Evolutionary conservation across 92 coral and sea anemone species (phyloP).

Genomic region (Epizoanthus fatuus): DNA sequence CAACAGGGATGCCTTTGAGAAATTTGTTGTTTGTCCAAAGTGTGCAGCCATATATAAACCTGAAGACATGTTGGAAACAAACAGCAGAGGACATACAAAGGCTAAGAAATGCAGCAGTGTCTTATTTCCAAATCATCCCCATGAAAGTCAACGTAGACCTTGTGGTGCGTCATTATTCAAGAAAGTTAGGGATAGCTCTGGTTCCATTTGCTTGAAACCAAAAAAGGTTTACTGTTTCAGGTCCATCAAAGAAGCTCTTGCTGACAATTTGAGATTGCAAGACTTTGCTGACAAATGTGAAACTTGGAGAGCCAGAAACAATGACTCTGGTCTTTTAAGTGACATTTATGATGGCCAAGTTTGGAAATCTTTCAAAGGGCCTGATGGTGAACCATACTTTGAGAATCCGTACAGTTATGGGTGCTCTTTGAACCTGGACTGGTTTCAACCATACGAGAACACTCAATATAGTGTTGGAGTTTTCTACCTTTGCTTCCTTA

Average conservation of each 20-base stretch:
- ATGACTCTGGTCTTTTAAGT: constrained; percentile 32
- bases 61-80: constrained; percentile 24
- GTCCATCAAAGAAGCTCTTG: constrained; percentile 38
- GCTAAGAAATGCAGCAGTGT: constrained; percentile 38
- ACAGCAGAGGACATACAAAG: constrained; percentile 28
- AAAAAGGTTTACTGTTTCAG: constrained; percentile 54
- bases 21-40: constrained; percentile 48
- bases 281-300: constrained; percentile 60
- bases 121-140: constrained; percentile 39
- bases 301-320: constrained; percentile 17
- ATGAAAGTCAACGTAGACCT: constrained; percentile 12
- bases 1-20: constrained; percentile 39
- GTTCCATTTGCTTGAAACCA: constrained; percentile 15
- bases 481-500: constrained; percentile 36
- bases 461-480: constrained; percentile 48
- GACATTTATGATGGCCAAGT: constrained; percentile 49
- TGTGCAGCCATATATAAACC: constrained; percentile 36
- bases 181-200: neutral
- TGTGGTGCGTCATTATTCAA: constrained; percentile 42
- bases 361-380: constrained; percentile 30
- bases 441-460: constrained; percentile 56
- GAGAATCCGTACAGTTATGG: constrained; percentile 32
- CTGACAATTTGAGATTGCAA: constrained; percentile 10
- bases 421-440: constrained; percentile 46
- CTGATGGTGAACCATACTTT: constrained; percentile 46